Percentiles rank a stretch among this genome's conserved stretches.
phyloP scores from a whole-genome alignment of 2,888 invertebrate genomes.

The Pasiphila rectangulata region DNA sequence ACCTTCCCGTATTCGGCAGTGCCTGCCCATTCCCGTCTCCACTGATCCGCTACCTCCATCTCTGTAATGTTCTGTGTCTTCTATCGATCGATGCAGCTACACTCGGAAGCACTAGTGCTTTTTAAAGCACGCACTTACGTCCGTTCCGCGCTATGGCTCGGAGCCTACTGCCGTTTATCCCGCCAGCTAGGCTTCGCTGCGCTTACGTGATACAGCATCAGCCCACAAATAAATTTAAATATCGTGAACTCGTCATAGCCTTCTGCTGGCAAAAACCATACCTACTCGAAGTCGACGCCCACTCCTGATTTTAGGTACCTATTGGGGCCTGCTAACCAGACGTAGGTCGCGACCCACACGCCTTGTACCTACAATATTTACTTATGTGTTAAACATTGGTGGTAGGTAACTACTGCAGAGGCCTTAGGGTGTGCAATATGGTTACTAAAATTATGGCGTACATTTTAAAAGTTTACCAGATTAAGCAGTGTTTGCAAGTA shows the following conservation, averaged over 20 bases:
- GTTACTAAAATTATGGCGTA: too few relatives aligned
- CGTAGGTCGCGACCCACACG: constrained; percentile 61
- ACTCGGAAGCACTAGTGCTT: constrained; percentile 59
- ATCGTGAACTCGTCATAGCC: constrained; percentile 69
- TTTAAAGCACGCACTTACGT: constrained; percentile 55
- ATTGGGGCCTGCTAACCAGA: constrained; percentile 48
- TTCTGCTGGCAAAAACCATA: constrained; percentile 69
- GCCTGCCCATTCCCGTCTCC: constrained; percentile 76
- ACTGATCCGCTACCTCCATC: constrained; percentile 77
- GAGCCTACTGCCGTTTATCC: constrained; percentile 57
- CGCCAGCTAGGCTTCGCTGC: constrained; percentile 33
- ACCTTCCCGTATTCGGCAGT: constrained; percentile 78
- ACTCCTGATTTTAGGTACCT: constrained; percentile 52
- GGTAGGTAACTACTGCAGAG: constrained; percentile 27
- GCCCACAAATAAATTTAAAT: constrained; percentile 65
- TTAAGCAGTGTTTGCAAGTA: too few relatives aligned
- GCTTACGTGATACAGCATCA: constrained; percentile 46
- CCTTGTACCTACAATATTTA: constrained; percentile 26
- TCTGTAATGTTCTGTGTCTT: constrained; percentile 43
- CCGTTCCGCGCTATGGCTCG: constrained; percentile 54
- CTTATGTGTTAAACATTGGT: too few relatives aligned
- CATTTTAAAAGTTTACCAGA: too few relatives aligned
- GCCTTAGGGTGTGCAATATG: constrained; percentile 15
- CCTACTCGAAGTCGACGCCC: constrained; percentile 72
- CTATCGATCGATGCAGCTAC: constrained; percentile 71